Evolutionary conservation across 2,113 vertebrate genomes (phyloP).

Genomic region (Ceuthmochares aereus): DNA sequence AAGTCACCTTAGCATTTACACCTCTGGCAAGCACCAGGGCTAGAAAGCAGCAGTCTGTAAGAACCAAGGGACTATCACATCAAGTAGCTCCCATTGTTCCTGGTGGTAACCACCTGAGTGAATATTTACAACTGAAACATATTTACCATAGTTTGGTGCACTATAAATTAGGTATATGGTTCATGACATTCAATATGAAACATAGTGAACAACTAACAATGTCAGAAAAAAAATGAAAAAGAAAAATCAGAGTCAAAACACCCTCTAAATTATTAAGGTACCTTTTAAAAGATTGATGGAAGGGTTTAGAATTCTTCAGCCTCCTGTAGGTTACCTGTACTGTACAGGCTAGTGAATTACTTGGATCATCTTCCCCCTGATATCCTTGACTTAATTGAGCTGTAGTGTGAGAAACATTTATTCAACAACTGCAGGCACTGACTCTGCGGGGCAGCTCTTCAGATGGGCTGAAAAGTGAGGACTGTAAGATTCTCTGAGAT

Average conservation of each 20-base stretch:
- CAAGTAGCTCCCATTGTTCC: not conserved
- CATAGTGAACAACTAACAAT: rapidly evolving
- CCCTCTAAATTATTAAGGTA: not conserved
- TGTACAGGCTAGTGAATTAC: not conserved
- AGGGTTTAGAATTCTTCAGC: not conserved
- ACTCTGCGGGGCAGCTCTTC: not conserved
- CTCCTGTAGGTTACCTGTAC: not conserved
- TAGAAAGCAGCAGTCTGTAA: not conserved
- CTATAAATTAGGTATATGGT: not conserved
- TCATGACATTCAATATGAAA: not conserved
- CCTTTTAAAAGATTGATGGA: not conserved
- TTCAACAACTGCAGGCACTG: not conserved
- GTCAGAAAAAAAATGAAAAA: not conserved
- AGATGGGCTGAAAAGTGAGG: not conserved
- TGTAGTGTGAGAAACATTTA: not conserved
- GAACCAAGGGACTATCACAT: not conserved
- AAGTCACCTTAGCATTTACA: not conserved
- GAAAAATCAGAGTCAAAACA: not conserved
- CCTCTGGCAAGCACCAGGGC: not conserved
- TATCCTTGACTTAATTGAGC: not conserved
- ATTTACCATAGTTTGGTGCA: not conserved
- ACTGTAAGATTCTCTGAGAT: not conserved
- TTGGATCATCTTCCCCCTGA: not conserved
- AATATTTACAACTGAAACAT: not conserved
- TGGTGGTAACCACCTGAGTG: not conserved